Evolutionary conservation across 1,140 invertebrate genomes (phyloP), one percentile per base, ranked within the genome.

Genomic region (Araneus ventricosus): DNA sequence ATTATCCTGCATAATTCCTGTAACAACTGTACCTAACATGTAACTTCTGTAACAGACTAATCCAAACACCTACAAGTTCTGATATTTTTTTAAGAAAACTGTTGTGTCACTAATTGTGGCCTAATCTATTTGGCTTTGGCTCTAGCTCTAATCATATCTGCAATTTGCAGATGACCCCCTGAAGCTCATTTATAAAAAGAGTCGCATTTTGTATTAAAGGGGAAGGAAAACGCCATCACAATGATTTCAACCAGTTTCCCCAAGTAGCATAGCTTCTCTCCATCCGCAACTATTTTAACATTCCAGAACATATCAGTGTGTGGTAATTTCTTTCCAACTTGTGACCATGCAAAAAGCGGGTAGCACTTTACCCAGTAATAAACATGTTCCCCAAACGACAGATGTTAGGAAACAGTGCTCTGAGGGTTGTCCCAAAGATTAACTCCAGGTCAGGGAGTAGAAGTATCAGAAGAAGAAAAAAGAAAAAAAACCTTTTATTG

Each of bases 331-430:
- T 34, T 57, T 30, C 41, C 52, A 57, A 57, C 52, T 86, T 57
- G 27, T 41, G 61, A 39, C n/a, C 52, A 88, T 86, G 52, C 34
- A 41, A 88, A 88, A 88, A 67, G 30, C 82, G 39, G 80, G 85
- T 87, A 45, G 59, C 45, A 79, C 63, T 87, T 88, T 75, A 75
- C 91, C 91, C 82, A 34, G 80, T 92, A 92, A 92, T 92, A 92
- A 92, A 87, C 91, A 87, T 92, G 84, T 87, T 70, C 41, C 24
- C 37, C 37, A 57, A 87, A 41, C 91, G 91, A 92, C 91, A 92
- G 91, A 92, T 92, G 91, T 92, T 92, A 88, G 67, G 67, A 92
- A 92, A 88, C 91, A 87, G 63, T 57, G 61, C 52, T 79, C 30
- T 22, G 27, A 61, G 67, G 91, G 91, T 45, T 59, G 91, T 67